Conservation (phyloP, 2,113 vertebrate species). For the Willisornis vidua region DNA sequence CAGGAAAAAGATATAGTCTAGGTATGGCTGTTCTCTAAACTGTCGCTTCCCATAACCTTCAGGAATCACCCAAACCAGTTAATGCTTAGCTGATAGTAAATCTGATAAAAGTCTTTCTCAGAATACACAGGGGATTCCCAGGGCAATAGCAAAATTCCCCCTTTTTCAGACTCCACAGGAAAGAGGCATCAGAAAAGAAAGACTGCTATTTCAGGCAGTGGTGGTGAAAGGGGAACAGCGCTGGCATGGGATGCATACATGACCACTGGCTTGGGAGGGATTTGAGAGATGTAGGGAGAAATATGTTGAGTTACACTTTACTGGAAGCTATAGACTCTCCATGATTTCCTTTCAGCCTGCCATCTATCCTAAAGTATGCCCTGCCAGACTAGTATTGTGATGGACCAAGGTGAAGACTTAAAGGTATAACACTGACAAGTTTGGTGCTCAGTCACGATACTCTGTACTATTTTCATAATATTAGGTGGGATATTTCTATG, state of each 20-base stretch:
- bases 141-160: background rate
- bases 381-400: background rate
- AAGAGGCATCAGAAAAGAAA: background rate
- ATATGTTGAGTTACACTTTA: background rate
- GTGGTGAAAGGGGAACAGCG: fast-evolving
- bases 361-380: background rate
- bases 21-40: background rate
- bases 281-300: background rate
- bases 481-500: background rate
- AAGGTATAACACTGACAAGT: background rate
- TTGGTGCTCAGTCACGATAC: background rate
- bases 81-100: background rate
- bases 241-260: background rate
- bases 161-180: background rate
- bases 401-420: background rate
- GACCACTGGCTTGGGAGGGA: background rate
- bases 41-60: background rate
- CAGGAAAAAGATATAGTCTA: background rate
- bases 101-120: background rate
- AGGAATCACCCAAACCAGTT: background rate
- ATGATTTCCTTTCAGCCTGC: background rate
- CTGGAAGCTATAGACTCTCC: background rate
- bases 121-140: background rate
- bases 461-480: background rate
- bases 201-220: background rate